Evolutionary conservation across 2,113 vertebrate genomes (phyloP), one percentile per base, ranked within the genome.

Genomic region (Urocolius indicus): DNA sequence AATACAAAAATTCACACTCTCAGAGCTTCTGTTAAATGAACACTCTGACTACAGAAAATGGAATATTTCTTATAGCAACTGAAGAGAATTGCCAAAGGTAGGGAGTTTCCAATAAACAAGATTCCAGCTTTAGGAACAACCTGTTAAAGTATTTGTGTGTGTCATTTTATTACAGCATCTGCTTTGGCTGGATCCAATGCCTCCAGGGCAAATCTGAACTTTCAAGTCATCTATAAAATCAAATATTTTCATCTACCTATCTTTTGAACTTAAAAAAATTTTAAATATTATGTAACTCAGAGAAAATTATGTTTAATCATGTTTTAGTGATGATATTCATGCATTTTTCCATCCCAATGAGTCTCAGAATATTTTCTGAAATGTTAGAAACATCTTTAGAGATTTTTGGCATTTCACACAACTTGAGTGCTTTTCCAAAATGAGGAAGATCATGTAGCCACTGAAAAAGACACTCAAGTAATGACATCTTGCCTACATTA

Each of bases 171-270:
- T 68, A 34, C 74, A 91, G 75, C 88, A 95, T 94, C 90, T 97
- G 79, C 72, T 84, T 93, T 95, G 90, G 90, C 85, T 94, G 83
- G 69, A 74, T 83, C 29, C 29, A 81, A 92, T 48, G 68, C 90
- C 92, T 93, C 76, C 92, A 80, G 95, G 95, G 94, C 91, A 95
- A 95, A 94, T 96, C 48, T 93, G 88, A 97, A 86, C 86, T 90
- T 95, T 92, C 63, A 93, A 88, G 75, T 76, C n/a, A 54, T 73
- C 75, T 79, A 49, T 27, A 82, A 83, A 90, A 77, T 27, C 0
- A 0, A 79, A 24, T 27, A 55, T 93, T 95, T 95, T 95, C 62
- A 94, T 93, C 75, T 82, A 57, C 68, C 13, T 58, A 49, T 52
- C 32, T 77, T 89, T 87, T 29, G 3, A 62, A 63, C 74, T 95